A percentile compares a stretch with the other conserved stretches of the same genome.
Conservation (phyloP, 2,113 vertebrate species). For the Leptodactylus fuscus region DNA sequence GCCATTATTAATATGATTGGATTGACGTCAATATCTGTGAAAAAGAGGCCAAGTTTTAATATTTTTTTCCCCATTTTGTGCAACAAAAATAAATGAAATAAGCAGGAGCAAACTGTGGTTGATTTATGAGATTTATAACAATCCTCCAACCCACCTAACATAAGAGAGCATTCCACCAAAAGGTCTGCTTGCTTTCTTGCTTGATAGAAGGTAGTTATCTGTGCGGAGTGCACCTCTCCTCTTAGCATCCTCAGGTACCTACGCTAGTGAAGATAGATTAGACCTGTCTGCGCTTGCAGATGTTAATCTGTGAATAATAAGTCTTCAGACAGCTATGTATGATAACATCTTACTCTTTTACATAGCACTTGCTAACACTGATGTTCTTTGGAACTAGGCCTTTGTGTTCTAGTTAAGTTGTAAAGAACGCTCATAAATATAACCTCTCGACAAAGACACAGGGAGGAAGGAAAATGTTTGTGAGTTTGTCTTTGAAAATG, state of each 20-base stretch:
- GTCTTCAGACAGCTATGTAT: conserved; percentile 23
- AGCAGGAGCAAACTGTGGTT: conserved; percentile 1
- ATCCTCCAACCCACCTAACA: not conserved
- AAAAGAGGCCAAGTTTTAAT: not conserved
- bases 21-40: too few relatives aligned
- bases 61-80: not conserved
- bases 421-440: conserved; percentile 27
- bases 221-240: conserved; percentile 16
- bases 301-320: conserved; percentile 41
- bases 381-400: conserved; percentile 8
- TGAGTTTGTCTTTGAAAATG: not conserved
- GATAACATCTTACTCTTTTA: conserved; percentile 45
- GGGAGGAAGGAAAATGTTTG: not conserved
- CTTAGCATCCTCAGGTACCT: conserved; percentile 26
- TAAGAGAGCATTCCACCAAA: conserved; percentile 20
- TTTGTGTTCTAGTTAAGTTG: conserved; percentile 32
- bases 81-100: not conserved
- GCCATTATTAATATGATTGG: too few relatives aligned
- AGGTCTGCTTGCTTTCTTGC: not conserved
- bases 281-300: conserved; percentile 49
- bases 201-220: not conserved
- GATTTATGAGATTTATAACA: conserved; percentile 31
- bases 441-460: not conserved
- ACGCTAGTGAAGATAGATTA: conserved; percentile 49
- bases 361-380: conserved; percentile 31